A percentile compares a stretch with the other conserved stretches of the same genome.
Conservation (phyloP, 2,888 invertebrate species). For the Cryptosula pallasiana region DNA sequence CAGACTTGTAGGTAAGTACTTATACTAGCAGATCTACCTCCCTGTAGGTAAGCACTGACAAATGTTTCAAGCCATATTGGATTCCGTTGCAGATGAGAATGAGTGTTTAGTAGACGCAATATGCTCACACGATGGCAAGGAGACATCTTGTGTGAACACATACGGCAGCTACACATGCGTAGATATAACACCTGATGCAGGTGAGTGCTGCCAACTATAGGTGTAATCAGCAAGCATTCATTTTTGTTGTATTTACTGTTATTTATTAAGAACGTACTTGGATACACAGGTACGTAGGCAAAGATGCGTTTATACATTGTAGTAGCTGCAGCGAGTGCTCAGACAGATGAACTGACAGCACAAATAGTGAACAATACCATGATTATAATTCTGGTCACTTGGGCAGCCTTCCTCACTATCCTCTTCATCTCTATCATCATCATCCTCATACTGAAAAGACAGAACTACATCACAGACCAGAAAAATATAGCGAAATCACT, state of each 20-base stretch:
- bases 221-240: no score
- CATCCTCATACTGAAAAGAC: constrained; percentile 1
- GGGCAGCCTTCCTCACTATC: constrained; percentile 1
- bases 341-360: no score
- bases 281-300: no score
- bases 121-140: background rate
- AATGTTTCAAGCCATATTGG: no score
- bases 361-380: background rate
- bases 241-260: no score
- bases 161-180: constrained; percentile 20
- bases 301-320: no score
- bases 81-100: constrained; percentile 8
- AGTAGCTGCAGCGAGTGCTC: no score
- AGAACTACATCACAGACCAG: constrained; percentile 7
- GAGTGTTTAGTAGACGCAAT: background rate
- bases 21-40: no score
- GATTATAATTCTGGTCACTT: constrained; percentile 2
- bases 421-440: background rate
- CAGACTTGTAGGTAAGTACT: no score
- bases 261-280: no score
- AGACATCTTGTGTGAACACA: background rate
- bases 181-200: background rate
- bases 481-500: background rate
- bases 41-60: no score
- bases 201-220: no score